Evolutionary conservation across 2,113 vertebrate species (phyloP).

Genomic region (Henicopernis longicauda): DNA sequence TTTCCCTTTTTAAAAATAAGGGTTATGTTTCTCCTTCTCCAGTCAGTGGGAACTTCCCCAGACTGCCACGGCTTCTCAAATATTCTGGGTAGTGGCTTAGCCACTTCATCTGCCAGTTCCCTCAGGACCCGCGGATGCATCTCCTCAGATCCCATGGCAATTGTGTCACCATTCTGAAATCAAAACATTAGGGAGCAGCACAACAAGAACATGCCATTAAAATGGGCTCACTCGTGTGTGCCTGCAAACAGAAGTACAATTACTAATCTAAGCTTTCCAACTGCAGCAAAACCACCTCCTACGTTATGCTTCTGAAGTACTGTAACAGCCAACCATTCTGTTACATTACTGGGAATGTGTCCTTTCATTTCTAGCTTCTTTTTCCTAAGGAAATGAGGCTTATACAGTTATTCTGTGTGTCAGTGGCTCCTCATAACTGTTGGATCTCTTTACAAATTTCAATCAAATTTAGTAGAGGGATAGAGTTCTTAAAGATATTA

Average conservation of each 20-base stretch:
- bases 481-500: background rate
- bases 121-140: no score
- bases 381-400: background rate
- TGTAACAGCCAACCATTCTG: background rate
- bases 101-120: no score
- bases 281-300: background rate
- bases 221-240: background rate
- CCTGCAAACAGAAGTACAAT: background rate
- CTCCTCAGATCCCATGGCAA: background rate
- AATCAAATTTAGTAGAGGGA: background rate
- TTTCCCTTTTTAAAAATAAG: no score
- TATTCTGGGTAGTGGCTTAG: no score
- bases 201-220: background rate
- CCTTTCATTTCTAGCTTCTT: background rate
- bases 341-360: background rate
- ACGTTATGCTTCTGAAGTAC: background rate
- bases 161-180: background rate
- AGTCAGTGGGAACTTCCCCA: no score
- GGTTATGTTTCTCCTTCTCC: no score
- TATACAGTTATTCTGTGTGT: background rate
- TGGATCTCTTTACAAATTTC: background rate
- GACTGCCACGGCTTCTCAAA: no score
- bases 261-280: background rate
- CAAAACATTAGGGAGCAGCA: background rate
- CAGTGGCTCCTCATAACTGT: background rate